Percentiles rank a stretch among this genome's conserved stretches.
Evolutionary conservation across 2,888 invertebrate genomes (phyloP).

Genomic region (Cerastis rubricosa): DNA sequence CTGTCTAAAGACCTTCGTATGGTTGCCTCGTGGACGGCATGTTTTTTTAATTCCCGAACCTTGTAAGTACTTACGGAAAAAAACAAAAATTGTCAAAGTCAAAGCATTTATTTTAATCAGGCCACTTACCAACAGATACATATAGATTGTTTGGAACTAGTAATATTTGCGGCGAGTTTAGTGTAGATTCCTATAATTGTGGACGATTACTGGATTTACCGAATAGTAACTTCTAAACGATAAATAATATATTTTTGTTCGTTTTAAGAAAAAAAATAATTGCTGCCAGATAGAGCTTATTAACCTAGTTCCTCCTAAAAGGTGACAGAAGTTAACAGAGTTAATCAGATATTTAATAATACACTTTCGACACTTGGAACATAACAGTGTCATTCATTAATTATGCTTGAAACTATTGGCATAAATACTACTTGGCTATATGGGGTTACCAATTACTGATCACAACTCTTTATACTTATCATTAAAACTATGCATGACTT

Average conservation of each 20-base stretch:
- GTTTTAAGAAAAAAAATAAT: not conserved
- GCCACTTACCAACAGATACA: not conserved
- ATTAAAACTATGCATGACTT: not conserved
- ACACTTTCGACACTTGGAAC: not conserved
- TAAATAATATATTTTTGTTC: not conserved
- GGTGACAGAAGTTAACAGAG: too few relatives aligned
- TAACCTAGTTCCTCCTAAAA: not conserved
- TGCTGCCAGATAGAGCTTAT: not conserved
- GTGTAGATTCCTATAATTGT: not conserved
- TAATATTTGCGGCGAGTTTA: not conserved
- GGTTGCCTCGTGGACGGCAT: not conserved
- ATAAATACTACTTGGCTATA: not conserved
- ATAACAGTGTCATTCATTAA: too few relatives aligned
- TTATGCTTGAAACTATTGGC: too few relatives aligned
- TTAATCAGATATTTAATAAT: not conserved
- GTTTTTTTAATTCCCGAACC: not conserved
- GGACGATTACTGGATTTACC: not conserved
- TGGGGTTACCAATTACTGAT: not conserved
- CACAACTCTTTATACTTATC: not conserved
- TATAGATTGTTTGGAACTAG: not conserved
- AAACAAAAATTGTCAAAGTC: slow-evolving; percentile 1
- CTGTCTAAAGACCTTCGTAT: not conserved
- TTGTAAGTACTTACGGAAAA: not conserved
- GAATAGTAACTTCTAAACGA: not conserved
- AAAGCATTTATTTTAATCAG: not conserved